These are phyloP conservation scores for Alcedo atthis DNA, from an alignment of 2,797 vertebrate species.

Conservation along the genomic window DNA sequence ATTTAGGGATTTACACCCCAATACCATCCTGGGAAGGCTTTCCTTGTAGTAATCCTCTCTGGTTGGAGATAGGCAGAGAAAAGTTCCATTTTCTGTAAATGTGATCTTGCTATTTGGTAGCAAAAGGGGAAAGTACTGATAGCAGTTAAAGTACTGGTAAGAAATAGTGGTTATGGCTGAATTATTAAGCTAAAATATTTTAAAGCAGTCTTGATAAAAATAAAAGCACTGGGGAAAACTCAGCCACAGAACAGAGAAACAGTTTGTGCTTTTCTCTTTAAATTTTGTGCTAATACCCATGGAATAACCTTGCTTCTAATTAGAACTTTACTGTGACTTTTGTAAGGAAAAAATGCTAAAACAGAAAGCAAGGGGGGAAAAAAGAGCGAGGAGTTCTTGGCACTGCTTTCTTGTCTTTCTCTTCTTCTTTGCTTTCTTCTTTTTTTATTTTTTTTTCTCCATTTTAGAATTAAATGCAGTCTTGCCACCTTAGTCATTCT, in stretches of 20 bases:
- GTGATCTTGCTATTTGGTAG: background rate
- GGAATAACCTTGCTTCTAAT: background rate
- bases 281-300: background rate
- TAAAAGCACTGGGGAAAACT: background rate
- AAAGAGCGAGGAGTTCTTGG: background rate
- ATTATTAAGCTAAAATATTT: background rate
- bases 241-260: background rate
- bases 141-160: background rate
- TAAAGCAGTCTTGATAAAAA: background rate
- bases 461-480: background rate
- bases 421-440: no score
- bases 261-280: background rate
- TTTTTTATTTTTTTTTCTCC: background rate
- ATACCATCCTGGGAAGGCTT: background rate
- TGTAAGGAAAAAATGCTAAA: background rate
- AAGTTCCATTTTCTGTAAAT: background rate
- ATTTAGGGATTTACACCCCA: background rate
- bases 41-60: background rate
- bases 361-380: background rate
- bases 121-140: background rate
- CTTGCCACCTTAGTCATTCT: background rate
- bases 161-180: background rate
- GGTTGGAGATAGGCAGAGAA: background rate
- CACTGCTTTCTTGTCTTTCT: no score
- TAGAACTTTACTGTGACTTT: conserved; percentile 1